Base-by-base conservation (phyloP, 2,888 invertebrate species). In the Omphaloscelis lunosa region DNA sequence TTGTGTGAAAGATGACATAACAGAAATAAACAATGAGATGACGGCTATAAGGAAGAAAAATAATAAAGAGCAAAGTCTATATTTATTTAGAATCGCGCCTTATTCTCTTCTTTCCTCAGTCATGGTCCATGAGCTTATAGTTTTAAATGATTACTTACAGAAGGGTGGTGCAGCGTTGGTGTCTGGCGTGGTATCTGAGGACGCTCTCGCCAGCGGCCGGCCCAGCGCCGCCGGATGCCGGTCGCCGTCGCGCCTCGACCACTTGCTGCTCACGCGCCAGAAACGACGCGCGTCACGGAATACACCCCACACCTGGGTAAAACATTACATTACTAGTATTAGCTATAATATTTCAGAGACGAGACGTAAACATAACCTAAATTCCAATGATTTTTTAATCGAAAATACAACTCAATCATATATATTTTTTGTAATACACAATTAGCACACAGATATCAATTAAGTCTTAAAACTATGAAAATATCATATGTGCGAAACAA, bases 231-330 rank as follows among this genome's bases (percentile, higher is more conserved):
- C 81, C 70, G 97, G 97, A 59, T 97, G 91, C n/a, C 96, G 93
- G 82, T 97, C 96, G 45, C 97, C 93, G 41, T 95, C 93, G 7
- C 91, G 93, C 72, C 97, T 97, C 39, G 98, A 97, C 93, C 97
- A 98, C 92, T 98, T 98, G 90, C 95, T 97, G 89, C 98, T 97
- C 4, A 98, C 97, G 15, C 98, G 97, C 98, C 98, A 98, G 92
- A 98, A 98, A 2, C 98, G 97, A 76, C 98, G 98, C 0, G 97
- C 97, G 90, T 98, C 98, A n/a, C 97, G 97, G 91, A 98, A 98
- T 7, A 98, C 98, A 15, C 97, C 97, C 96, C 97, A 97, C 2
- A 98, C 98, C 98, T 98, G 91, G 82, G 79, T 11, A 27, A n/a
- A 53, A 63, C 48, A 66, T 51, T n/a, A 62, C 48, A 65, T 58